A percentile compares a stretch with the other conserved stretches of the same genome.
phyloP scores from a whole-genome alignment of 2,797 vertebrate genomes.

The Phalanger gymnotis region DNA sequence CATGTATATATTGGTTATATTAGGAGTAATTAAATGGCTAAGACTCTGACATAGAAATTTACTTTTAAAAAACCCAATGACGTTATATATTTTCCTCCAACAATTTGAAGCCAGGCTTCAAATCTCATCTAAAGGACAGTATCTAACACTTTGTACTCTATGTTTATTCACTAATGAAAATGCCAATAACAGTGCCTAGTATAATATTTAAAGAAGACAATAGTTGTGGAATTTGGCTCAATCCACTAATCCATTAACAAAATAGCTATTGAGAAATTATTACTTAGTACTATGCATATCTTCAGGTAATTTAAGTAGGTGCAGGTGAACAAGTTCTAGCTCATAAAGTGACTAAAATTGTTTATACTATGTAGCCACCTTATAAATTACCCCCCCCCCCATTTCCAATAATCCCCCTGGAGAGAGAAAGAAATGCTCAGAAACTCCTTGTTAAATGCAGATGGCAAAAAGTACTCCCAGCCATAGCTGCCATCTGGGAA shows the following conservation, averaged over 20 bases:
- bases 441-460: slow-evolving; percentile 81
- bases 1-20: slow-evolving; percentile 42
- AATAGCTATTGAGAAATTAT: slow-evolving; percentile 58
- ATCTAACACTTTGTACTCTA: slow-evolving; percentile 48
- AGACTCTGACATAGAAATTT: slow-evolving; percentile 56
- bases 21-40: slow-evolving; percentile 2
- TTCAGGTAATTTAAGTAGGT: slow-evolving; percentile 52
- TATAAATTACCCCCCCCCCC: slow-evolving; percentile 76
- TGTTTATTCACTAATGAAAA: slow-evolving; percentile 53
- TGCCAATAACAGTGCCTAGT: slow-evolving; percentile 54
- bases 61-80: slow-evolving; percentile 56
- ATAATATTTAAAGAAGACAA: slow-evolving; percentile 59
- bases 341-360: slow-evolving; percentile 61
- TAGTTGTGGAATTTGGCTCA: slow-evolving; percentile 72
- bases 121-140: slow-evolving; percentile 59
- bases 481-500: slow-evolving; percentile 81
- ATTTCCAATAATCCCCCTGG: slow-evolving; percentile 77
- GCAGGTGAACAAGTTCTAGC: slow-evolving; percentile 62
- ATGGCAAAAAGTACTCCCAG: slow-evolving; percentile 82
- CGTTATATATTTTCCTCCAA: slow-evolving; percentile 9
- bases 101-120: slow-evolving; percentile 31
- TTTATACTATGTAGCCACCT: slow-evolving; percentile 71
- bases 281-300: slow-evolving; percentile 56
- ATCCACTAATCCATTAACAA: slow-evolving; percentile 60
- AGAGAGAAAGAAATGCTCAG: slow-evolving; percentile 78